A percentile compares a stretch with the other conserved stretches of the same genome.
These are phyloP conservation scores for Acanthoscelides obtectus DNA, from an alignment of 2,888 invertebrate species.

Conservation along the genomic window DNA sequence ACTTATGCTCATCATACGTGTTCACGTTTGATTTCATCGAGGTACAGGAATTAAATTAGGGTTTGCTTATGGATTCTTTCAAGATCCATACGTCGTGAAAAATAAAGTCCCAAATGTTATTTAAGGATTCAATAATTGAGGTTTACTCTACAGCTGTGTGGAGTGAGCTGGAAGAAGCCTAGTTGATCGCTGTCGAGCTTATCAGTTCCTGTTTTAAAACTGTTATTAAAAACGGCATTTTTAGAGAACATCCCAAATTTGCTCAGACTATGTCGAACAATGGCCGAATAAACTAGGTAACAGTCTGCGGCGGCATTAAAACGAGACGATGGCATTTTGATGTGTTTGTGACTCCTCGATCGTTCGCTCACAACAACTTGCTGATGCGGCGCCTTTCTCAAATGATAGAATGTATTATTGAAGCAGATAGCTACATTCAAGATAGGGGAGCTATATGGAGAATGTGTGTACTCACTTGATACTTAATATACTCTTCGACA, in stretches of 20 bases:
- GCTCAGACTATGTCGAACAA: constrained; percentile 34
- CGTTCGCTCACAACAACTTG: not conserved
- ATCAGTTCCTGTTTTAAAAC: too few species aligned
- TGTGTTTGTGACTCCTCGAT: not conserved
- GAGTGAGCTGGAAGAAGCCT: too few species aligned
- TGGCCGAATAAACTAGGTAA: constrained; percentile 41
- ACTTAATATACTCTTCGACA: not conserved
- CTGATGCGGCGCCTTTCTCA: not conserved
- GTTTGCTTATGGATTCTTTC: too few species aligned
- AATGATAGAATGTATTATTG: not conserved
- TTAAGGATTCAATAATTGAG: too few species aligned
- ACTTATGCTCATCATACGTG: too few species aligned
- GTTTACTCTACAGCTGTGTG: too few species aligned
- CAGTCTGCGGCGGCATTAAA: constrained; percentile 27
- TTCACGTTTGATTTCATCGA: too few species aligned
- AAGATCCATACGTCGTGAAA: too few species aligned
- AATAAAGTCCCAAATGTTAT: too few species aligned
- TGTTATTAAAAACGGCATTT: not conserved
- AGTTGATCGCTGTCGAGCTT: too few species aligned
- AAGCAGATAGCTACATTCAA: not conserved
- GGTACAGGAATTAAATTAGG: too few species aligned
- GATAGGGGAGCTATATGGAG: not conserved
- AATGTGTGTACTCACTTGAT: too few species aligned
- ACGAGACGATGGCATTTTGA: not conserved
- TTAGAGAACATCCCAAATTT: constrained; percentile 2